phyloP scores from a whole-genome alignment of 2,797 vertebrate genomes.

The Petrocephalus schoutedeni region DNA sequence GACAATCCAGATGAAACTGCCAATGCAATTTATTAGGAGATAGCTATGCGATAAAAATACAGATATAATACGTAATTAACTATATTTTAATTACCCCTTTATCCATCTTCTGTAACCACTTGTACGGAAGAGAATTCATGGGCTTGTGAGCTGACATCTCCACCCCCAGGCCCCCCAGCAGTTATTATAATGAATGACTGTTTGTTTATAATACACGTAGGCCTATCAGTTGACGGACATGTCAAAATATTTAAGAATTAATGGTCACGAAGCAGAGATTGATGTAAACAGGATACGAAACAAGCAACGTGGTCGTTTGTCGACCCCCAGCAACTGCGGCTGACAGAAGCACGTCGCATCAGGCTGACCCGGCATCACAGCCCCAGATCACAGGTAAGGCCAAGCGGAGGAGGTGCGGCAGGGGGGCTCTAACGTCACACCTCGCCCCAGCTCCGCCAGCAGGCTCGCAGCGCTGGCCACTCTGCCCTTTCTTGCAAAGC shows the following conservation, averaged over 20 bases:
- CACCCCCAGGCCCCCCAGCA: neutral
- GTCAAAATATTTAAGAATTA: neutral
- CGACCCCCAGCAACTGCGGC: neutral
- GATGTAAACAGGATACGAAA: neutral
- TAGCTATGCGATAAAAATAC: neutral
- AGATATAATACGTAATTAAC: constrained; percentile 1
- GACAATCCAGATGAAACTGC: neutral
- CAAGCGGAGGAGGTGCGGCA: neutral
- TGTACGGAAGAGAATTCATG: neutral
- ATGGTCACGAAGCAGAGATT: neutral
- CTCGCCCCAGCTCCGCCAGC: neutral
- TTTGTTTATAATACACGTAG: neutral
- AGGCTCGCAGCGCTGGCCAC: constrained; percentile 33
- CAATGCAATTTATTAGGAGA: neutral
- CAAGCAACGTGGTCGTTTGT: neutral
- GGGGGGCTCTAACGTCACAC: neutral
- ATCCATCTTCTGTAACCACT: neutral
- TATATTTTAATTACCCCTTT: neutral
- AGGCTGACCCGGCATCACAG: neutral
- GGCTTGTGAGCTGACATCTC: neutral
- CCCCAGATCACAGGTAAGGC: neutral
- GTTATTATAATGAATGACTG: neutral
- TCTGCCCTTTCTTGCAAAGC: constrained; percentile 61
- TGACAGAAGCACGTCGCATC: neutral
- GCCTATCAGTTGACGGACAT: neutral